Evolutionary conservation across 2,113 vertebrate species (phyloP), one percentile per base, ranked within the genome.

Genomic region (Sinosuthora webbiana): DNA sequence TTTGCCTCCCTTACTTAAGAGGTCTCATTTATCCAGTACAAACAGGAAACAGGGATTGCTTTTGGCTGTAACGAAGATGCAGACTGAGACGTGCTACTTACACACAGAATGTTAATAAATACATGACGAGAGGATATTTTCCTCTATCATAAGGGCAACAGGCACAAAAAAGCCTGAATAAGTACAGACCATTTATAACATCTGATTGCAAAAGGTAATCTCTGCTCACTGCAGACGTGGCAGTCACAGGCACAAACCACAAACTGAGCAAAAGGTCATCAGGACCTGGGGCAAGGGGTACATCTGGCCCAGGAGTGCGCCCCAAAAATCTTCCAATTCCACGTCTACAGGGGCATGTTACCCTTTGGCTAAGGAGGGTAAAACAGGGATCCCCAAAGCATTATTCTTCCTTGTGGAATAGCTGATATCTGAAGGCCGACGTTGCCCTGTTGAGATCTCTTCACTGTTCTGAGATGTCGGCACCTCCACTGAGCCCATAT

Each of bases 1-100:
- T 57, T 77, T 87, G 39, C 15, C 52, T 55, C 64, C 47, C 50
- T 50, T 77, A 7, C 27, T 47, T 45, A 20, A 15, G 80, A 94
- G 73, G 69, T 92, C 93, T 93, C 90, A 65, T 93, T 97, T 80
- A 37, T 52, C 87, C 90, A 70, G 74, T 81, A 84, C 95, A 90
- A 94, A 59, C 90, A 95, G 89, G 92, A 95, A 83, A 67, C 62
- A 41, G 71, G 60, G 53, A 87, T 95, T 83, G 93, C 81, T 68
- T 89, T 77, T 50, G 83, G 68, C 86, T 50, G 37, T 18, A 20
- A 80, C 7, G 25, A 42, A 70, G 45, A 47, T 1, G 80, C 93
- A 96, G 87, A 95, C 53, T 78, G 88, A 94, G 90, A 94, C 16
- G 28, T 35, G 87, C 79, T 93, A 87, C 52, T 41, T 85, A 91